These are phyloP conservation scores for Nycticebus coucang DNA, from an alignment of 2,113 vertebrate species.

Conservation along the genomic window DNA sequence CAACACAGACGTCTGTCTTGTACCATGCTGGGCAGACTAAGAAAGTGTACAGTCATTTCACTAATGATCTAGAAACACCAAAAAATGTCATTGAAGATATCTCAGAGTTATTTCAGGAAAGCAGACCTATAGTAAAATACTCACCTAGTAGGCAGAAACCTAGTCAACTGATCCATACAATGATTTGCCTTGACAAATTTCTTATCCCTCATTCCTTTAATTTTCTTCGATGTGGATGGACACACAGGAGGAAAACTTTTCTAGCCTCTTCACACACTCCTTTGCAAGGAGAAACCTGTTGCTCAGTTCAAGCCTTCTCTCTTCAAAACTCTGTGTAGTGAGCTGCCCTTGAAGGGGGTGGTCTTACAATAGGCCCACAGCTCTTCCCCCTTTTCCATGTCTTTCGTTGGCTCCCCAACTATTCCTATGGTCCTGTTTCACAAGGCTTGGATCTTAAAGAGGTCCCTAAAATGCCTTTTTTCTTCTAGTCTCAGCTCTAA, in stretches of 20 bases:
- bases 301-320: neutral
- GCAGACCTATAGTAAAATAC: neutral
- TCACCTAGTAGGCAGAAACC: neutral
- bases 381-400: neutral
- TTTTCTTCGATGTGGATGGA: neutral
- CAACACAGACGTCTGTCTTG: no score
- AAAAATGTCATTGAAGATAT: neutral
- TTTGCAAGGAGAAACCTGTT: neutral
- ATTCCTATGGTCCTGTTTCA: no score
- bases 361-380: neutral
- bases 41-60: neutral
- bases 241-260: neutral
- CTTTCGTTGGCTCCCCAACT: neutral
- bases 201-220: neutral
- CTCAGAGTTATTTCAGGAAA: constrained; percentile 27
- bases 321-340: neutral
- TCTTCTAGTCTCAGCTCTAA: neutral
- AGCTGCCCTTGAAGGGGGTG: neutral
- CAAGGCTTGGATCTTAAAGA: neutral
- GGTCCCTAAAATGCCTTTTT: neutral
- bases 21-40: neutral
- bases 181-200: neutral
- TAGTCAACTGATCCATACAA: neutral
- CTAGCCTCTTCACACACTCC: neutral
- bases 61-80: neutral